Base-by-base conservation (phyloP, 2,888 invertebrate genomes). In the Eristalis arbustorum region DNA sequence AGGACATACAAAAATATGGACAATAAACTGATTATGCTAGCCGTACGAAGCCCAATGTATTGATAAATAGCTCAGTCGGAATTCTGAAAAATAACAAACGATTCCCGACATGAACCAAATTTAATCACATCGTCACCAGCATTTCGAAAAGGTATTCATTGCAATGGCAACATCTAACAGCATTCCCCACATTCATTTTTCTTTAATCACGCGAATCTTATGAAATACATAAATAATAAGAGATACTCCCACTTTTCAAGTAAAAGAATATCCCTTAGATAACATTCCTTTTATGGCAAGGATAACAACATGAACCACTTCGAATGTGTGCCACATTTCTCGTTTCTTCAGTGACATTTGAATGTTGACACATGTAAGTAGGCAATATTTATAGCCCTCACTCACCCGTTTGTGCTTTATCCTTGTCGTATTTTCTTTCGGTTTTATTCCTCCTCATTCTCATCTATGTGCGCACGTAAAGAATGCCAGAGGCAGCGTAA, bases 201-300 rank as follows among this genome's bases (percentile, higher is more conserved):
- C n/a, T n/a, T n/a, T n/a, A 25, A 59, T 59, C 25, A 59, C 25
- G 14, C 6, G 25, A 59, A 59, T 59, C 59, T 59, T 25, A 59
- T 13, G 14, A 59, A 59, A 59, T 59, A 59, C 59, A 59, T 59
- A 59, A 59, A 59, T 59, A 59, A 59, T 59, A 59, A 25, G 23
- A 13, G 25, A 57, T 23, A 11, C 57, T 10, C 14, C 23, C 57
- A 3, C n/a, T 42, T 18, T 49, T 49, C 49, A 49, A 18, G 18
- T 18, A n/a, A 18, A 59, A 6, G 25, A 59, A 23, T 59, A 28
- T 14, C 25, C 59, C 25, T 59, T 59, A 59, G 59, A 59, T 25
- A 59, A 8, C 23, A 59, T 59, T 59, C 59, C 25, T 25, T 59
- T 59, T 59, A 14, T 25, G 59, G n/a, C 14, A 59, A 59, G 14